Conservation (phyloP, 2,888 invertebrate genomes). For the Drosophila dives region DNA sequence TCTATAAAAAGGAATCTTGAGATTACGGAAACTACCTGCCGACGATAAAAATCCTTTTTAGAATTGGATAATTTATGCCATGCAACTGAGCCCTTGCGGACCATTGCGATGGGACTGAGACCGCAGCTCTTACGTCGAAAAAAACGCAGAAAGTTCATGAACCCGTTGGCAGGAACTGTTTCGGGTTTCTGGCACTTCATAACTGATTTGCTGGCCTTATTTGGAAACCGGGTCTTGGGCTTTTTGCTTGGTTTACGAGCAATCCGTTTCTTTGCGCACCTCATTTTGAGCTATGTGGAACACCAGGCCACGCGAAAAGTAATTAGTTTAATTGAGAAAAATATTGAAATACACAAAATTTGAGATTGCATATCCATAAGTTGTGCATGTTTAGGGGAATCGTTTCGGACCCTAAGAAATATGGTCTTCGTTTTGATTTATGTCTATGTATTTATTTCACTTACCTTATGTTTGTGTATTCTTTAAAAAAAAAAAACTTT, state of each 20-base stretch:
- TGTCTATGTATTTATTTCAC: too few species aligned
- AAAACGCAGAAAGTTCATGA: not conserved
- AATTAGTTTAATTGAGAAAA: not conserved
- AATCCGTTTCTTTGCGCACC: not conserved
- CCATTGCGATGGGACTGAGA: not conserved
- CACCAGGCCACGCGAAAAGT: not conserved
- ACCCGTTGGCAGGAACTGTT: not conserved
- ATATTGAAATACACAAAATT: not conserved
- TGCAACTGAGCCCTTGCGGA: not conserved
- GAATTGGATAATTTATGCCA: not conserved
- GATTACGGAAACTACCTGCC: not conserved
- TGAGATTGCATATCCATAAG: too few species aligned
- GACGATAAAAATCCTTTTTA: not conserved
- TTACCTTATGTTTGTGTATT: too few species aligned
- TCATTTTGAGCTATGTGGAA: not conserved
- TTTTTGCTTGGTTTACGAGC: not conserved
- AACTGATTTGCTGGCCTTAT: not conserved
- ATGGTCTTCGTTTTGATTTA: too few species aligned
- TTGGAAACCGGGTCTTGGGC: too few species aligned
- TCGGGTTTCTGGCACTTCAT: not conserved
- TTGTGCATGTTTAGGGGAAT: too few species aligned
- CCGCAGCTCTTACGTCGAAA: not conserved
- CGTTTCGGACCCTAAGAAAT: too few species aligned
- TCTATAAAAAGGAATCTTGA: not conserved
- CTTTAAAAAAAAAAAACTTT: too few species aligned